These are phyloP conservation scores for Scytalopus superciliaris DNA, from an alignment of 2,113 vertebrate species.

Conservation along the genomic window DNA sequence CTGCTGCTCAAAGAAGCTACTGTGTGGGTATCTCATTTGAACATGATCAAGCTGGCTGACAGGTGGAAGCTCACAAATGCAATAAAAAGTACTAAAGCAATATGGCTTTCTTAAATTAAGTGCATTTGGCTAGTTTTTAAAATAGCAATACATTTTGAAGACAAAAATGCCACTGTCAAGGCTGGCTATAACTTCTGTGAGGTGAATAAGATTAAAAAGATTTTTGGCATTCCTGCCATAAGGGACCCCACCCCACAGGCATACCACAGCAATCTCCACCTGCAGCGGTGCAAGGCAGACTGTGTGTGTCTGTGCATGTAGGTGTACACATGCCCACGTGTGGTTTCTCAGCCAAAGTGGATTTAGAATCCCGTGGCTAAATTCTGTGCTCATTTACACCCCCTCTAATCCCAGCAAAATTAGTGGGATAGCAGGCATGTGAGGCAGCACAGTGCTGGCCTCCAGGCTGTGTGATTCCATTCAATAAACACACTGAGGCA, in stretches of 20 bases:
- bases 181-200: conserved; percentile 8
- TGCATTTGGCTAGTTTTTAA: conserved; percentile 41
- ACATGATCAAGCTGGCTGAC: neutral
- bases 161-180: conserved; percentile 52
- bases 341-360: conserved; percentile 18
- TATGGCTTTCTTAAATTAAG: conserved; percentile 50
- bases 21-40: neutral
- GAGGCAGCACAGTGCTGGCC: neutral
- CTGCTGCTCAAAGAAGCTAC: neutral
- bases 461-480: conserved; percentile 29
- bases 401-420: conserved; percentile 36
- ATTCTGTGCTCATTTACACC: neutral
- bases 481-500: conserved; percentile 57
- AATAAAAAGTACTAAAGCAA: conserved; percentile 16
- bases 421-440: neutral
- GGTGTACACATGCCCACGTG: neutral
- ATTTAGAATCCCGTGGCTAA: neutral
- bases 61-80: neutral
- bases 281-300: rapidly evolving
- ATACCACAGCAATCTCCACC: neutral
- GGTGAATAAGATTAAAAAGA: conserved; percentile 9
- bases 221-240: conserved; percentile 26
- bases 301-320: neutral
- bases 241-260: neutral
- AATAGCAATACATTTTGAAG: conserved; percentile 17